A percentile compares a stretch with the other conserved stretches of the same genome.
These are phyloP conservation scores for Sphyrna mokarran DNA, from an alignment of 2,113 vertebrate genomes.

Conservation along the genomic window DNA sequence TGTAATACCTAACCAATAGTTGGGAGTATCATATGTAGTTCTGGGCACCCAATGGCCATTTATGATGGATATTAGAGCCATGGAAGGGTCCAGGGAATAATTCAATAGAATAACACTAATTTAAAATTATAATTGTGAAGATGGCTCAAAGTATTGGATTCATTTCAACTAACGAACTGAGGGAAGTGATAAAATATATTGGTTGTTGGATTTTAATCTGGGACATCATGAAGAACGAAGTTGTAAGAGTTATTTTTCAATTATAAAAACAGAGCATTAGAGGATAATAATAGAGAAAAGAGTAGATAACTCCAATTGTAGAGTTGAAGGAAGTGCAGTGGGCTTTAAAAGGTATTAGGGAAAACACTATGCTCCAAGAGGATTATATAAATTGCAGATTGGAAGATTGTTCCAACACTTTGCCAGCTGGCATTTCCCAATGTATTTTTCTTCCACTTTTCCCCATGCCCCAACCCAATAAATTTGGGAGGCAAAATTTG, in stretches of 20 bases:
- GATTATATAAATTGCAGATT: background rate
- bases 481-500: background rate
- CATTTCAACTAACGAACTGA: background rate
- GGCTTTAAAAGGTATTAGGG: too few relatives aligned
- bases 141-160: background rate
- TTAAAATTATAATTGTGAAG: background rate
- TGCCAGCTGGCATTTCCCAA: background rate
- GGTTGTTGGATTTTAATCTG: background rate
- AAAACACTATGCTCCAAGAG: background rate
- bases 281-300: too few relatives aligned
- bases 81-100: background rate
- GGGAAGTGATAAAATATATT: background rate
- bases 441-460: too few relatives aligned
- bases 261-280: too few relatives aligned
- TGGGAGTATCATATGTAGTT: background rate
- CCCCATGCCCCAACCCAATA: too few relatives aligned
- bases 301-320: too few relatives aligned
- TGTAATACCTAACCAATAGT: background rate
- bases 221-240: background rate
- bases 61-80: background rate
- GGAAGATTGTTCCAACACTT: background rate
- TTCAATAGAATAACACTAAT: background rate
- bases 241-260: too few relatives aligned
- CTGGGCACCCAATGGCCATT: background rate
- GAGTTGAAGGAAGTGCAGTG: too few relatives aligned